A percentile compares a stretch with the other conserved stretches of the same genome.
phyloP scores from a whole-genome alignment of 2,113 vertebrate genomes.

The Oncorhynchus gorbuscha region DNA sequence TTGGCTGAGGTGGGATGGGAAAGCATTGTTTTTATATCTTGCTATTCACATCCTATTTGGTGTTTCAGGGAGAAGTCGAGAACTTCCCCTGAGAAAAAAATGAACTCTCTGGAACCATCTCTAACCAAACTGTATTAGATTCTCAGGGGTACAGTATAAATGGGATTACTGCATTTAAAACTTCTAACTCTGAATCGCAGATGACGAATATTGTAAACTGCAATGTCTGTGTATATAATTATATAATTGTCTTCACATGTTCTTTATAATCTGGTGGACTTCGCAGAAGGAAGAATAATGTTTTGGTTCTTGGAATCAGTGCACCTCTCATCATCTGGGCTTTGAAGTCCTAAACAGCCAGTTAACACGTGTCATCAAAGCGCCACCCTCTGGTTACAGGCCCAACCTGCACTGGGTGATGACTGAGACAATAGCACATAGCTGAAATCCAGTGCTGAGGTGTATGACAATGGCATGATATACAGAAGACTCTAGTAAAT shows the following conservation, averaged over 20 bases:
- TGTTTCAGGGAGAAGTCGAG: no score
- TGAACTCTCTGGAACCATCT: no score
- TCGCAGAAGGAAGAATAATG: background rate
- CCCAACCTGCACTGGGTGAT: slow-evolving; percentile 35
- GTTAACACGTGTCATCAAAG: slow-evolving; percentile 54
- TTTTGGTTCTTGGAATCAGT: background rate
- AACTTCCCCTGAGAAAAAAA: no score
- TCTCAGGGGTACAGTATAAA: no score
- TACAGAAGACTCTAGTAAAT: background rate
- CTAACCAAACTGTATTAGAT: no score
- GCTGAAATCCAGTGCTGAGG: background rate
- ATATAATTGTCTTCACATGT: background rate
- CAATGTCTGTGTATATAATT: background rate
- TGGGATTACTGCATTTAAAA: no score
- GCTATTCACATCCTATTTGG: background rate
- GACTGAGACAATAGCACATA: background rate
- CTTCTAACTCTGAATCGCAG: no score
- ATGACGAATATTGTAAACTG: background rate
- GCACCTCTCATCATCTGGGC: slow-evolving; percentile 36
- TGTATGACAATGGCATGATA: no score
- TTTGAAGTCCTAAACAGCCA: slow-evolving; percentile 1
- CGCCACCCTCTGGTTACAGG: slow-evolving; percentile 67
- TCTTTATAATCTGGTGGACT: background rate
- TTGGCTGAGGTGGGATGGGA: background rate
- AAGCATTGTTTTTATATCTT: background rate